Percentiles rank a stretch among this genome's conserved stretches.
These are phyloP conservation scores for Arctia plantaginis DNA, from an alignment of 2,888 invertebrate species.

Conservation along the genomic window DNA sequence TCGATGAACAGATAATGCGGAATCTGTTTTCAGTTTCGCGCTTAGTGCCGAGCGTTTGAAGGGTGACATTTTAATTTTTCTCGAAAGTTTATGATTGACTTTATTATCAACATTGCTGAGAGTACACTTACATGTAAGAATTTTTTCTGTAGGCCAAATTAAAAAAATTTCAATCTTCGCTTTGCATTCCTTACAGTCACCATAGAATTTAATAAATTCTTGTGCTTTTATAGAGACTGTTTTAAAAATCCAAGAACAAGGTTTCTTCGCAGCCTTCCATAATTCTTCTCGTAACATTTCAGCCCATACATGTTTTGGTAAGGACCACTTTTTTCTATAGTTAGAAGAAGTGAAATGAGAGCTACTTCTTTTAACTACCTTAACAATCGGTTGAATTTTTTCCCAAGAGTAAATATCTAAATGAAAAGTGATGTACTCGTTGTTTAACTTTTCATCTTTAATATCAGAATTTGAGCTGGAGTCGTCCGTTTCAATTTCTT, in stretches of 20 bases:
- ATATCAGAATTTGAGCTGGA: background rate
- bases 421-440: conserved; percentile 14
- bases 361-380: conserved; percentile 11
- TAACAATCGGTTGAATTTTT: conserved; percentile 10
- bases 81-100: conserved; percentile 14
- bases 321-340: conserved; percentile 12
- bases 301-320: conserved; percentile 14
- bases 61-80: no score
- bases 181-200: conserved; percentile 9
- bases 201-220: conserved; percentile 14
- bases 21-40: conserved; percentile 12
- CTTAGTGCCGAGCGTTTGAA: no score
- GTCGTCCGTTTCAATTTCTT: no score
- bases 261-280: no score
- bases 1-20: conserved; percentile 15
- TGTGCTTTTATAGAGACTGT: conserved; percentile 11
- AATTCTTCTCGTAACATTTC: no score
- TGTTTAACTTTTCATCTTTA: no score
- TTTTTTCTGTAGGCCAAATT: conserved; percentile 15
- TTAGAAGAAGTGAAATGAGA: conserved; percentile 15
- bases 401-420: conserved; percentile 12
- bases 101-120: conserved; percentile 10
- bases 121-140: conserved; percentile 10
- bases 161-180: conserved; percentile 12
- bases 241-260: conserved; percentile 11